Evolutionary conservation across 2,113 vertebrate species (phyloP), one percentile per base, ranked within the genome.

Genomic region (Macheiramphus alcinus): DNA sequence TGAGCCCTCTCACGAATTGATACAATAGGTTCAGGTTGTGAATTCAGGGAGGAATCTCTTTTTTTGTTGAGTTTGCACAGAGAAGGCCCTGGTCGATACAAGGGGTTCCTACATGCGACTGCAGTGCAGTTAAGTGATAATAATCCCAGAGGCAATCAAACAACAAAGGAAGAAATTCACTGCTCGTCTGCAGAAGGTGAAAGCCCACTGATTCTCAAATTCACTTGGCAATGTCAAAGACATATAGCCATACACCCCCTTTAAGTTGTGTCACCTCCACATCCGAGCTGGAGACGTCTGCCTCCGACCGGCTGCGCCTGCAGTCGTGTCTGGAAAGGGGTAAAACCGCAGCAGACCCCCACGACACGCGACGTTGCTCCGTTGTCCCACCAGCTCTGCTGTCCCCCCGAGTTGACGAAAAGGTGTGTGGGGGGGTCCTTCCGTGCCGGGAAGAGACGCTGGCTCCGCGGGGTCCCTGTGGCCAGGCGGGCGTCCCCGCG

Each of bases 301-400:
- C 21, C 32, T 26, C 52, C 6, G 17, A 45, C 52, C 7, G 9
- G 45, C 65, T 19, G 2, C 4, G 10, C 38, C 32, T 45, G 13
- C 29, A 52, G 79, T 16, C 3, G 2, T 25, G 29, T 15, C 67
- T 56, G 29, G n/a, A 47, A 63, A 40, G 18, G 8, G 15, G 34
- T n/a, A 3, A 25, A 61, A 12, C 16, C 14, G 32, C 61, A 25
- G 9, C 29, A 13, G 38, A 67, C 48, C 53, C 22, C 23, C 32
- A 16, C 1, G 4, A 22, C 47, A 15, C 9, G 7, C 12, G 7
- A 12, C 2, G 1, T 14, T 7, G 27, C 21, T 56, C 36, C 31
- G 22, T 10, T 34, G 36, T 76, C 20, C 27, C 36, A 25, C 48
- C 47, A 50, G 52, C 7, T 8, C 62, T 11, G 63, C 43, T 16